phyloP scores from a whole-genome alignment of 2,113 vertebrate genomes.

The Ammospiza caudacuta region DNA sequence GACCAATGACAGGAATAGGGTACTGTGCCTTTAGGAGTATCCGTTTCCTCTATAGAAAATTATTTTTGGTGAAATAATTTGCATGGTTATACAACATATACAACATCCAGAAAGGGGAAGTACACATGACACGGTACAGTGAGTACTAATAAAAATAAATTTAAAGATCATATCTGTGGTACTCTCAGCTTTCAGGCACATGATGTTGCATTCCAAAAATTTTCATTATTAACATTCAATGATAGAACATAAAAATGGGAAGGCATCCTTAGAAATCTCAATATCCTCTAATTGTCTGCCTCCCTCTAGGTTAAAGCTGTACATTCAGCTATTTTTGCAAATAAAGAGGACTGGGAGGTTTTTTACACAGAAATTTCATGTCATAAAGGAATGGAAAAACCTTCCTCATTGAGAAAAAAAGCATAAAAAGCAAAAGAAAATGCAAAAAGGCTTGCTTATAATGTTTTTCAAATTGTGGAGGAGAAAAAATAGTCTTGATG shows the following conservation, averaged over 20 bases:
- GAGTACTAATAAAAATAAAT: background rate
- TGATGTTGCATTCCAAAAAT: background rate
- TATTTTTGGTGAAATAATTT: background rate
- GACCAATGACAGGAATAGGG: background rate
- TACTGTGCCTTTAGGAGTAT: background rate
- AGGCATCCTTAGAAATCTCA: background rate
- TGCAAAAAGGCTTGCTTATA: background rate
- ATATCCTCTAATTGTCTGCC: background rate
- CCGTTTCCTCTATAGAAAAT: background rate
- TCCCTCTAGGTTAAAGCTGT: background rate
- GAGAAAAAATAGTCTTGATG: background rate
- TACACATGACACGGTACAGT: background rate
- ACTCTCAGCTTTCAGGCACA: background rate
- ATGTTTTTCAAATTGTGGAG: background rate
- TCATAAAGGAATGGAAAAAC: background rate
- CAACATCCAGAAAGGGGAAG: background rate
- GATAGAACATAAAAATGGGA: background rate
- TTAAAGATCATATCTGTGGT: background rate
- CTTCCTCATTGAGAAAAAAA: background rate
- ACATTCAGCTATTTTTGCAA: background rate
- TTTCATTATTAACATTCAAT: background rate
- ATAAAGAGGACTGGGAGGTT: fast-evolving
- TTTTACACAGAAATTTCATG: background rate
- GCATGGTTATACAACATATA: background rate
- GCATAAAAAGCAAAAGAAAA: background rate